Evolutionary conservation across 2,888 invertebrate genomes (phyloP), one percentile per base, ranked within the genome.

Genomic region (Agrotis ipsilon): DNA sequence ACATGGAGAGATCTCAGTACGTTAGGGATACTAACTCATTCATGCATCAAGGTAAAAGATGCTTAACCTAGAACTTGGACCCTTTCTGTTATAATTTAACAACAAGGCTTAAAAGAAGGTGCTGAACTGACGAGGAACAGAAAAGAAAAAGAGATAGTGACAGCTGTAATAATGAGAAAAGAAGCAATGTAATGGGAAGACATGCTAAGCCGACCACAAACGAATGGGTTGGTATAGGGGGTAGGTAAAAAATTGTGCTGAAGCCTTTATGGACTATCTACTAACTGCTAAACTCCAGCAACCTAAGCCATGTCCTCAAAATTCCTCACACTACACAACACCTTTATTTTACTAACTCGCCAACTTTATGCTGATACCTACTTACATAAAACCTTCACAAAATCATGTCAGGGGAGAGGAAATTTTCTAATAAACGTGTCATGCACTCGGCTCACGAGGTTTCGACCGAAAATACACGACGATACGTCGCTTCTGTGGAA

Each of bases 351-450:
- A 78, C 68, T 61, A 71, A 77, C 78, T 58, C n/a, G 13, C 45
- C 46, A 72, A 62, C 48, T 75, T 82, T 79, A 75, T 66, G 69
- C 69, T 79, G 76, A 86, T 81, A 72, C 65, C 78, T 78, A 80
- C 73, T 81, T 77, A 81, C 73, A 75, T 77, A 84, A 81, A 83
- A 83, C 72, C 78, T 72, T 75, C 68, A 78, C 78, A 78, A 80
- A 78, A 82, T 69, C 76, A 67, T 73, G 78, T 72, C 78, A 80
- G 79, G 78, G 84, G 85, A 83, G 82, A 75, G 85, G 84, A 87
- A 87, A 88, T 91, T 86, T 92, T 91, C 89, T 92, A 92, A 93
- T 93, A 94, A 91, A 90, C 90, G 91, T 89, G 90, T 94, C 92
- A 93, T 92, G 90, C 90, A 92, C 92, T 92, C 91, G 73, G 86